Conservation (phyloP, 2,797 vertebrate species). For the Sebastiscus tertius region DNA sequence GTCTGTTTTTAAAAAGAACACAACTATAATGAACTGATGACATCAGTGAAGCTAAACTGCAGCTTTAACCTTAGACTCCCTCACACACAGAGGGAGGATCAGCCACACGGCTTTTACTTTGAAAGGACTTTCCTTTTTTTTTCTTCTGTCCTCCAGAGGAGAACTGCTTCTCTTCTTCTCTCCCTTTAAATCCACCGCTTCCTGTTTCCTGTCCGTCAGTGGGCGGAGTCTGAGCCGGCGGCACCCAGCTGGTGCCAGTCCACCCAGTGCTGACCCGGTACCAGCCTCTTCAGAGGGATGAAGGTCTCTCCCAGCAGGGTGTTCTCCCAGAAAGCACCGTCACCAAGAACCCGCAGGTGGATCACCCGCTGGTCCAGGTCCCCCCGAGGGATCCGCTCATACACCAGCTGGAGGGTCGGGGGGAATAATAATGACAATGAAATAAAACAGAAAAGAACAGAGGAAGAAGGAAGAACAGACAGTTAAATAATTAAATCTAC, state of each 20-base stretch:
- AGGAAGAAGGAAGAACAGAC: neutral
- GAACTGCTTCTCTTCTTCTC: neutral
- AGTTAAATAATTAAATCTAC: neutral
- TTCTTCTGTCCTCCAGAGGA: neutral
- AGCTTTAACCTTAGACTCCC: slow-evolving; percentile 43
- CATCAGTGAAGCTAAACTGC: slow-evolving; percentile 1
- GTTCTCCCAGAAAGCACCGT: slow-evolving; percentile 97
- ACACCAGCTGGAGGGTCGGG: slow-evolving; percentile 86
- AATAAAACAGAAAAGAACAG: neutral
- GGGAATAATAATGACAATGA: neutral
- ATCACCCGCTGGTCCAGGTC: slow-evolving; percentile 94
- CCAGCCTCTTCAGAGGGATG: slow-evolving; percentile 89
- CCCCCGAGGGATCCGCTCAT: slow-evolving; percentile 90
- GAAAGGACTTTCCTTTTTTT: slow-evolving; percentile 31
- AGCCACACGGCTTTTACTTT: slow-evolving; percentile 52
- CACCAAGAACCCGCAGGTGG: slow-evolving; percentile 92
- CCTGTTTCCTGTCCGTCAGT: slow-evolving; percentile 47
- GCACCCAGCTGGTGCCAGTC: slow-evolving; percentile 92
- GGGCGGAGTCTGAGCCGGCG: slow-evolving; percentile 77
- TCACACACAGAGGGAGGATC: slow-evolving; percentile 55
- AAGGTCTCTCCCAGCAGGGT: slow-evolving; percentile 92
- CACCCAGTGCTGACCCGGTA: slow-evolving; percentile 90
- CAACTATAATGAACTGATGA: neutral
- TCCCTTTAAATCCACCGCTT: neutral
- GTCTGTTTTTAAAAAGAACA: neutral